These are phyloP conservation scores for Halcyon smyrnensis DNA, from an alignment of 2,797 vertebrate species.

Conservation along the genomic window DNA sequence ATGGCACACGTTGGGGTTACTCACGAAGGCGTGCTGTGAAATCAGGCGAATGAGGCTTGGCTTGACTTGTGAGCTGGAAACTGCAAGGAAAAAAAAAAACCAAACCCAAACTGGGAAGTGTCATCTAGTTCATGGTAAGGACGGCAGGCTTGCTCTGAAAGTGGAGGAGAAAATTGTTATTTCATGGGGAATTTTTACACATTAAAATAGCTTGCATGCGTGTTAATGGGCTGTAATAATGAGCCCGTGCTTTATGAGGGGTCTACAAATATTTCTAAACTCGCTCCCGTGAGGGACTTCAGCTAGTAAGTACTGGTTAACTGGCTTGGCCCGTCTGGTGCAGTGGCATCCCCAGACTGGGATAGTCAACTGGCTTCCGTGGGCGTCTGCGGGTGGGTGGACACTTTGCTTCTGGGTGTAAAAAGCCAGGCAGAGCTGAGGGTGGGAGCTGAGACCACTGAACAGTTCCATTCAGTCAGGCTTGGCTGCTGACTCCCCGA, in stretches of 20 bases:
- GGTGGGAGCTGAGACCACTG: background rate
- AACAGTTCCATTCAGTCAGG: background rate
- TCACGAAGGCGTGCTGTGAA: background rate
- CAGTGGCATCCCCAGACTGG: background rate
- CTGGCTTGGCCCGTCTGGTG: background rate
- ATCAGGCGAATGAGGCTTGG: background rate
- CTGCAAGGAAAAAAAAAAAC: background rate
- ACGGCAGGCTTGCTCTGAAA: background rate
- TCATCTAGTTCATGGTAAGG: background rate
- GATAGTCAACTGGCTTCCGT: background rate
- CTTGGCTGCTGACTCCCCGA: background rate
- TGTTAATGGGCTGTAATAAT: constrained; percentile 6
- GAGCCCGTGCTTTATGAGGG: background rate
- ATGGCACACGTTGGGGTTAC: accelerated
- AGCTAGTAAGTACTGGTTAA: background rate
- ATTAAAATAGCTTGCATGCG: constrained; percentile 31
- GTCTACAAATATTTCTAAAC: background rate
- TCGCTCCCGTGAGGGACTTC: background rate
- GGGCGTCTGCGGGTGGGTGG: background rate
- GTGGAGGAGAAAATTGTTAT: constrained; percentile 31
- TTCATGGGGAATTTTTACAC: constrained; percentile 54
- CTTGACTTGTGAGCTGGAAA: background rate
- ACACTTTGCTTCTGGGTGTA: background rate
- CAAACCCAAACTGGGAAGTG: background rate
- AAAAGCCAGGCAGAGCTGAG: background rate